Evolutionary conservation across 2,797 vertebrate genomes (phyloP), one percentile per base, ranked within the genome.

Genomic region (Eptatretus atami): DNA sequence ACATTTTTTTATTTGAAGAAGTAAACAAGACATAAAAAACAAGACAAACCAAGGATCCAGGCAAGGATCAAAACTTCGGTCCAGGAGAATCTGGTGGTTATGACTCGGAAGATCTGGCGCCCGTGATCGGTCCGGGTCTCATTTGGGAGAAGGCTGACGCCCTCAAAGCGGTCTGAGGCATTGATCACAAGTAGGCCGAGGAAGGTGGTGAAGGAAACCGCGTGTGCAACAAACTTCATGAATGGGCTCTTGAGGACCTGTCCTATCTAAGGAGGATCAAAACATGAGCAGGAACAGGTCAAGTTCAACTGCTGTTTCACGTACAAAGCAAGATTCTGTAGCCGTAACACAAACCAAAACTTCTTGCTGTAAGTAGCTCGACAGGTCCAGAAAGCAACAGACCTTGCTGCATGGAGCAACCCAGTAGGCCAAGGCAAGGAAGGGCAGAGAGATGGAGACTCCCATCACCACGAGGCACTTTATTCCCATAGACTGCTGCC

Each of bases 11-110:
- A 8, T 44, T 44, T 44, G 31, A 44, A 44, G 31, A 44, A 44
- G 31, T 44, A 44, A 44, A 8, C 31, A 8, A 44, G 31, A 44
- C 31, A 3, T 44, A 44, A 44, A 44, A 44, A 44, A 44, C 4
- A 44, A 3, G 65, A 71, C 83, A 87, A 76, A 93, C 88, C 88
- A 71, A 95, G 67, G 54, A 95, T 83, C 87, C 88, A 95, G 70
- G 92, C 90, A 83, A 95, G 90, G 75, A 95, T 95, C 71, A 95
- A 75, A 76, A 95, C 72, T 73, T 95, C 87, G 1, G 87, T 95
- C 86, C 86, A 95, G 52, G 88, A 88, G 75, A 95, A 95, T 72
- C 86, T 83, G 6, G 88, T 93, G 64, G 88, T 95, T 77, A 93
- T 95, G 68, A 95, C 80, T 68, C 88, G 74, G 75, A 94, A 95